Evolutionary conservation across 1,140 invertebrate species (phyloP).

Genomic region (Aphidius gifuensis): DNA sequence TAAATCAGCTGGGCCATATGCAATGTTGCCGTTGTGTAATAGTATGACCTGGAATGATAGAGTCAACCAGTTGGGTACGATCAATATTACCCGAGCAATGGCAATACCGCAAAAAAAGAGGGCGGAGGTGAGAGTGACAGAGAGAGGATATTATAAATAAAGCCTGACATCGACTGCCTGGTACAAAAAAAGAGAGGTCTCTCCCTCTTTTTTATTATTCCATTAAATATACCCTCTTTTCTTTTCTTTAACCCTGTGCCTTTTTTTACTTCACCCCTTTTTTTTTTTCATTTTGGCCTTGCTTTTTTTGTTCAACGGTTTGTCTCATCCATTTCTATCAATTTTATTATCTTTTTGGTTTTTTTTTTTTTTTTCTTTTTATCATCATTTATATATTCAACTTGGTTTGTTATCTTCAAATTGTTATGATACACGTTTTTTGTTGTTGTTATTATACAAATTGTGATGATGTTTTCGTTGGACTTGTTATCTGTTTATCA

Average conservation of each 20-base stretch:
- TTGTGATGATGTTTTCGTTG: too few relatives aligned
- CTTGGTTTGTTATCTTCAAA: too few relatives aligned
- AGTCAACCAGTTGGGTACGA: constrained; percentile 31
- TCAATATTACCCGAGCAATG: constrained; percentile 35
- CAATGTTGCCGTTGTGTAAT: constrained; percentile 35
- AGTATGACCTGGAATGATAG: constrained; percentile 20
- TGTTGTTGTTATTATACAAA: too few relatives aligned
- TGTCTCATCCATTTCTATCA: too few relatives aligned
- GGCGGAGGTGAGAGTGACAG: too few relatives aligned
- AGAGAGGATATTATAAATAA: constrained; percentile 6
- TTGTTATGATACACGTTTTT: too few relatives aligned
- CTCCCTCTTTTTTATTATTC: not conserved
- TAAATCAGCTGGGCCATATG: constrained; percentile 33
- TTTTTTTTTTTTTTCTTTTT: too few relatives aligned
- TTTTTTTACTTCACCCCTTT: not conserved
- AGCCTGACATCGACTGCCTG: constrained; percentile 8
- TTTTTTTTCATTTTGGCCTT: too few relatives aligned
- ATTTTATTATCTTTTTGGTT: too few relatives aligned
- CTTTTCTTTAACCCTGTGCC: not conserved
- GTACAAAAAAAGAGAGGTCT: not conserved
- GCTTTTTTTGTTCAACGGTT: too few relatives aligned
- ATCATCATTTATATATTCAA: too few relatives aligned
- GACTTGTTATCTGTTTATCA: too few relatives aligned
- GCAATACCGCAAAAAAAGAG: constrained; percentile 9
- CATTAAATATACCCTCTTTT: not conserved